A percentile compares a stretch with the other conserved stretches of the same genome.
phyloP scores from a whole-genome alignment of 2,797 vertebrate genomes.

The Xenentodon cancila region DNA sequence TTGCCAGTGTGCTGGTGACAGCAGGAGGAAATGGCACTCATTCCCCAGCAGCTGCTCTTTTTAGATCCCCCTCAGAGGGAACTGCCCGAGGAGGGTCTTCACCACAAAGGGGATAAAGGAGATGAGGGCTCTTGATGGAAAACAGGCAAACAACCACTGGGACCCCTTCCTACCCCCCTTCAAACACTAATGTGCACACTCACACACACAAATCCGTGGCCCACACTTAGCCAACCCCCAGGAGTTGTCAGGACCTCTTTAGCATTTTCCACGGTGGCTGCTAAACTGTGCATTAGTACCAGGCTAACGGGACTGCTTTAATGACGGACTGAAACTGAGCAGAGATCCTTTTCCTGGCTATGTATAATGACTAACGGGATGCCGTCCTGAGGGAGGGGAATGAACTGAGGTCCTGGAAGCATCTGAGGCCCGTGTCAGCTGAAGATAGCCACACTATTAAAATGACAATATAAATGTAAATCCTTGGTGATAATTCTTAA shows the following conservation, averaged over 20 bases:
- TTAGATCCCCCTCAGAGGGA: constrained; percentile 85
- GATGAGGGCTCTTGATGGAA: constrained; percentile 88
- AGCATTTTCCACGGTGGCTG: constrained; percentile 85
- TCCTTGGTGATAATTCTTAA: constrained; percentile 86
- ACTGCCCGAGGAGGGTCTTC: constrained; percentile 80
- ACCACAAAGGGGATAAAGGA: constrained; percentile 91
- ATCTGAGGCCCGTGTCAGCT: constrained; percentile 85
- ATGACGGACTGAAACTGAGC: constrained; percentile 58
- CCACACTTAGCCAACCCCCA: constrained; percentile 80
- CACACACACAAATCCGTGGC: constrained; percentile 59
- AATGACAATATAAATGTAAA: constrained; percentile 90
- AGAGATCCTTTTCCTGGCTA: constrained; percentile 44
- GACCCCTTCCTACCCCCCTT: constrained; percentile 72
- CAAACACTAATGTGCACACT: constrained; percentile 48
- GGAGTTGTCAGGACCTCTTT: constrained; percentile 87
- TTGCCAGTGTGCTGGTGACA: constrained; percentile 83
- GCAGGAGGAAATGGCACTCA: constrained; percentile 88
- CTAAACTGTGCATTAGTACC: constrained; percentile 89
- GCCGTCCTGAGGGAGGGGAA: constrained; percentile 79
- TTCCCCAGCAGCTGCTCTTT: constrained; percentile 90
- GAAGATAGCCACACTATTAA: constrained; percentile 80
- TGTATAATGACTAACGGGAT: constrained; percentile 81
- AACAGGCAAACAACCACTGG: constrained; percentile 88
- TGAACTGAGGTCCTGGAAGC: constrained; percentile 82
- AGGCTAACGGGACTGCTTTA: constrained; percentile 78